Conservation (phyloP, 2,797 vertebrate genomes). For the Channa striata region DNA sequence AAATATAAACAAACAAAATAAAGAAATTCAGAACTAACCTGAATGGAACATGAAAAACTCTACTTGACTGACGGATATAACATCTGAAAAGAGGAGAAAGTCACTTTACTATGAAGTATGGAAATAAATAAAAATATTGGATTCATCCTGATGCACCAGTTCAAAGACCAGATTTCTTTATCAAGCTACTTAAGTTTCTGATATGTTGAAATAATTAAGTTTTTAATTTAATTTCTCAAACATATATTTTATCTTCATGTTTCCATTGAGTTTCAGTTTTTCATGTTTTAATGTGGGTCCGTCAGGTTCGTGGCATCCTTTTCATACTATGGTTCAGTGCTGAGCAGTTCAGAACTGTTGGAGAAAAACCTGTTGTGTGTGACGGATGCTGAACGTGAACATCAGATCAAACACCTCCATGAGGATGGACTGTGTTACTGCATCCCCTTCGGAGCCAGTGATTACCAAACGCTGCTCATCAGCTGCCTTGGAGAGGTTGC, state of each 20-base stretch:
- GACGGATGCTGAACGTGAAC: conserved; percentile 41
- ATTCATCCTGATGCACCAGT: too few species aligned
- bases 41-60: too few species aligned
- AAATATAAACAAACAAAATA: too few species aligned
- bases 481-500: conserved; percentile 92
- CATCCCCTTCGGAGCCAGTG: conserved; percentile 80
- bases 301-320: conserved; percentile 95
- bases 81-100: neutral
- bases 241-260: neutral
- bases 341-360: conserved; percentile 92
- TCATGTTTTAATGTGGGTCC: neutral
- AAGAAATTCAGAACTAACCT: too few species aligned
- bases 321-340: conserved; percentile 91
- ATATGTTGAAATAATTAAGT: neutral
- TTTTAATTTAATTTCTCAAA: neutral
- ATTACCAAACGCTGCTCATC: conserved; percentile 93
- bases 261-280: too few species aligned
- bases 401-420: conserved; percentile 53
- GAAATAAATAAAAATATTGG: too few species aligned
- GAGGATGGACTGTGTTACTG: conserved; percentile 85
- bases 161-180: too few species aligned
- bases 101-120: neutral
- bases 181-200: too few species aligned
- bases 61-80: too few species aligned
- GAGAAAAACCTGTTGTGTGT: conserved; percentile 90